Evolutionary conservation across 1,140 invertebrate genomes (phyloP).

Genomic region (Harlomillsia oculata): DNA sequence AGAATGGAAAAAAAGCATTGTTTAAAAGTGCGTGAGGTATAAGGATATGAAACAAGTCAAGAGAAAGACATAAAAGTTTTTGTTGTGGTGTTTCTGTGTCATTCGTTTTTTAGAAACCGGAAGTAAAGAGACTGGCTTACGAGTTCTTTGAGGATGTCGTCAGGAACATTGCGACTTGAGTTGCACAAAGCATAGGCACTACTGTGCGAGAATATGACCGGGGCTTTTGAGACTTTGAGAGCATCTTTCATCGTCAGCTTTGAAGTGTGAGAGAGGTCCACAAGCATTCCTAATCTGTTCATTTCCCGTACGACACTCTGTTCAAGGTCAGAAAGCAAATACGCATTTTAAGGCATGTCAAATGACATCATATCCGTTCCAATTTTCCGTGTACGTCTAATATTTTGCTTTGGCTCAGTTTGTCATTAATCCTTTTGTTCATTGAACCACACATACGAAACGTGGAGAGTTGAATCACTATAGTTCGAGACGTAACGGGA

Average conservation of each 20-base stretch:
- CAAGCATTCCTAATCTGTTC: constrained; percentile 82
- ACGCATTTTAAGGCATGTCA: too few species aligned
- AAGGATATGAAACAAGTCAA: not conserved
- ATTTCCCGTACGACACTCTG: constrained; percentile 70
- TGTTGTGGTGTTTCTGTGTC: too few species aligned
- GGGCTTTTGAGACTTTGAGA: constrained; percentile 60
- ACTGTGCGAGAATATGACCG: constrained; percentile 82
- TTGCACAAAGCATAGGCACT: constrained; percentile 74
- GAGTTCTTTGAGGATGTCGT: constrained; percentile 68
- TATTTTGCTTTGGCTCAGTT: too few species aligned
- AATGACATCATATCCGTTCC: too few species aligned
- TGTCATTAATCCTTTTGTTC: too few species aligned
- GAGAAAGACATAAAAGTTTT: not conserved
- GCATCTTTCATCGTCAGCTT: constrained; percentile 68
- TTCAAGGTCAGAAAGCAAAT: too few species aligned
- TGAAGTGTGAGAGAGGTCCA: constrained; percentile 80
- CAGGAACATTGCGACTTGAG: constrained; percentile 74
- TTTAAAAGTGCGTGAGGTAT: not conserved
- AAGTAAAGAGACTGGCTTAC: constrained; percentile 43
- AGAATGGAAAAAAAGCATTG: not conserved
- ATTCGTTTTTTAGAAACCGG: too few species aligned
- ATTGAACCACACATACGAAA: too few species aligned
- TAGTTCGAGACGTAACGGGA: too few species aligned
- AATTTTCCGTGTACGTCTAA: too few species aligned
- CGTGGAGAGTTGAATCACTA: too few species aligned